These are phyloP conservation scores for human DNA, from an alignment of 2,113 vertebrate genomes.

Conservation along the genomic window DNA sequence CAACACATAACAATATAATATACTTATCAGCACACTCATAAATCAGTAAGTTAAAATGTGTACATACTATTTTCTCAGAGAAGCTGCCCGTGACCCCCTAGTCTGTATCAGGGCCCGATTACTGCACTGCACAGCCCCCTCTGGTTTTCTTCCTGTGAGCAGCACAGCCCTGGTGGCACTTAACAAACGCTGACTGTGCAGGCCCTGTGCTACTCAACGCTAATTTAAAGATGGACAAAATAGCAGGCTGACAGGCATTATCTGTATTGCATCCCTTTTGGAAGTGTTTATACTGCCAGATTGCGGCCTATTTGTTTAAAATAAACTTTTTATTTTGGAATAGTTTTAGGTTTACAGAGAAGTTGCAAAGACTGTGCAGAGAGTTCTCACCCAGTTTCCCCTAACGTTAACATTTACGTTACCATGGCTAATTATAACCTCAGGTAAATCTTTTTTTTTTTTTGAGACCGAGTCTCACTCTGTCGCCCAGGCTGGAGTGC, in stretches of 20 bases:
- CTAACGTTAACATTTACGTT: background rate
- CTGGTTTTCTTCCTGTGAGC: background rate
- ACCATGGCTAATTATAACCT: background rate
- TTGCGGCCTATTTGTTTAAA: background rate
- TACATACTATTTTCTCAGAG: background rate
- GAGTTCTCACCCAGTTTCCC: background rate
- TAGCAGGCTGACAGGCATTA: background rate
- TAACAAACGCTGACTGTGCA: background rate
- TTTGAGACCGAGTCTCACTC: no score
- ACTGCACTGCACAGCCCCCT: no score
- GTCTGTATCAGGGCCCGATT: no score
- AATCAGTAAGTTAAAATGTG: background rate
- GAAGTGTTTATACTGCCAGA: background rate
- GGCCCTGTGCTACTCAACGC: background rate
- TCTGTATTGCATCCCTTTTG: background rate
- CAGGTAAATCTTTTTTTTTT: background rate
- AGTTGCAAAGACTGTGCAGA: background rate
- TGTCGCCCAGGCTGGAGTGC: no score
- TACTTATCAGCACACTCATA: background rate
- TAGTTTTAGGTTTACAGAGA: background rate
- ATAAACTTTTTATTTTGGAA: constrained; percentile 5
- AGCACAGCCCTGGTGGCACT: fast-evolving
- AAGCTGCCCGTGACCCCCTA: no score
- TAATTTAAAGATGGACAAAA: background rate
- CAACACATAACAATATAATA: background rate